phyloP scores from a whole-genome alignment of 2,797 vertebrate species.

The Champsocephalus gunnari region DNA sequence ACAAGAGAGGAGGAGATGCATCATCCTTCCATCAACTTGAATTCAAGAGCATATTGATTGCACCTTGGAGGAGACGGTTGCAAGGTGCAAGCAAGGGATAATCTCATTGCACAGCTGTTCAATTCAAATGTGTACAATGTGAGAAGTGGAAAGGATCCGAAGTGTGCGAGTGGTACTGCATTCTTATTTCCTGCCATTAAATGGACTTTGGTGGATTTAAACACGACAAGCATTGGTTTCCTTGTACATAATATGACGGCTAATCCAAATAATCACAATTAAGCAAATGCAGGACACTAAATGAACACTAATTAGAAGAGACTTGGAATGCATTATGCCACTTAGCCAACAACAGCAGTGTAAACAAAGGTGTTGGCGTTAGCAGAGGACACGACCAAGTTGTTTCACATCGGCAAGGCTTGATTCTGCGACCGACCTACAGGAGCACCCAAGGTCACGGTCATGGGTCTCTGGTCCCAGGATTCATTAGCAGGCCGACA shows the following conservation, averaged over 20 bases:
- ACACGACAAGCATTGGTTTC: slow-evolving; percentile 18
- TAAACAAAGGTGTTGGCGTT: slow-evolving; percentile 59
- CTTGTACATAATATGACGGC: slow-evolving; percentile 20
- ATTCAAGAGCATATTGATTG: slow-evolving; percentile 53
- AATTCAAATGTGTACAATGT: too few relatives aligned
- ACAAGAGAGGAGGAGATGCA: slow-evolving; percentile 17
- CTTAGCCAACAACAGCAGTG: slow-evolving; percentile 50
- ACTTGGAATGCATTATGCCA: slow-evolving; percentile 52
- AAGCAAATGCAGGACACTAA: slow-evolving; percentile 27
- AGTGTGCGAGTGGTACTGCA: too few relatives aligned
- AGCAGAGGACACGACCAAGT: slow-evolving; percentile 30
- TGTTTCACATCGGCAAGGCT: slow-evolving; percentile 15
- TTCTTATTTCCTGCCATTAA: background rate
- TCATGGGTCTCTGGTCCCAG: slow-evolving; percentile 49
- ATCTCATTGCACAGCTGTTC: slow-evolving; percentile 52
- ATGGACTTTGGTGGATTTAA: slow-evolving; percentile 8
- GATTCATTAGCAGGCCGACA: slow-evolving; percentile 48
- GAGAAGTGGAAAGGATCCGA: too few relatives aligned
- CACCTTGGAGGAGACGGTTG: slow-evolving; percentile 32
- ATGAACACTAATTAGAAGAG: slow-evolving; percentile 59
- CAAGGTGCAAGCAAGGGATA: slow-evolving; percentile 35
- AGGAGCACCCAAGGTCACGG: slow-evolving; percentile 53
- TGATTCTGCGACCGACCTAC: slow-evolving; percentile 47
- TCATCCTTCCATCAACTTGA: slow-evolving; percentile 49
- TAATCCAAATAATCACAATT: slow-evolving; percentile 43